These are phyloP conservation scores for Cacoxenus indagator DNA, from an alignment of 2,888 invertebrate species.

Conservation along the genomic window DNA sequence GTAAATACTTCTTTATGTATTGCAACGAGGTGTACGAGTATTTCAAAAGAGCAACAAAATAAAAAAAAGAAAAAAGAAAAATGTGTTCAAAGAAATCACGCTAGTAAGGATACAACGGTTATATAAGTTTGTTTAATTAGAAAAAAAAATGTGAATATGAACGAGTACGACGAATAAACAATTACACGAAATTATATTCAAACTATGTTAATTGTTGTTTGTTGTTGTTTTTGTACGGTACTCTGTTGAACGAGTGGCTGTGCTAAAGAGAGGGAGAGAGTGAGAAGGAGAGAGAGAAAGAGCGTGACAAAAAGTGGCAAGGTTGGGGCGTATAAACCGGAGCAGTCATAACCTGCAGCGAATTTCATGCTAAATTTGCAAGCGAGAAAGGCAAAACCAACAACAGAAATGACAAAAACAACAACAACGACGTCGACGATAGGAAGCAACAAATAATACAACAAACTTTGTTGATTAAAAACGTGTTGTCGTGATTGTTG, in stretches of 20 bases:
- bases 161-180: constrained; percentile 3
- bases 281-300: constrained; percentile 26
- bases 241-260: not conserved
- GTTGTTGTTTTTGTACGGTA: not conserved
- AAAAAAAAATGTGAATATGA: not conserved
- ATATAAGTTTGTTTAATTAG: not conserved
- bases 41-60: constrained; percentile 28
- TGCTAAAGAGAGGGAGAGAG: constrained; percentile 34
- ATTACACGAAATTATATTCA: not conserved
- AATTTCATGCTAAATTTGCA: not conserved
- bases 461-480: constrained; percentile 31
- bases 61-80: constrained; percentile 1
- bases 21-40: not conserved
- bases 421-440: not conserved
- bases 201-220: not conserved
- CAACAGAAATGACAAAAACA: not conserved
- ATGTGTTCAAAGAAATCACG: not conserved
- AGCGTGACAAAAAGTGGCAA: constrained; percentile 25
- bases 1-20: constrained; percentile 1
- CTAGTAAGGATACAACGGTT: not conserved
- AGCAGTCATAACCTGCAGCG: not conserved
- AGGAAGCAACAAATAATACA: constrained; percentile 21
- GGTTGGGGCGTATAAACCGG: not conserved
- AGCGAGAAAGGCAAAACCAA: not conserved
- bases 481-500: not conserved